These are phyloP conservation scores for Microvelia longipes DNA, from an alignment of 1,140 invertebrate species.

Conservation along the genomic window DNA sequence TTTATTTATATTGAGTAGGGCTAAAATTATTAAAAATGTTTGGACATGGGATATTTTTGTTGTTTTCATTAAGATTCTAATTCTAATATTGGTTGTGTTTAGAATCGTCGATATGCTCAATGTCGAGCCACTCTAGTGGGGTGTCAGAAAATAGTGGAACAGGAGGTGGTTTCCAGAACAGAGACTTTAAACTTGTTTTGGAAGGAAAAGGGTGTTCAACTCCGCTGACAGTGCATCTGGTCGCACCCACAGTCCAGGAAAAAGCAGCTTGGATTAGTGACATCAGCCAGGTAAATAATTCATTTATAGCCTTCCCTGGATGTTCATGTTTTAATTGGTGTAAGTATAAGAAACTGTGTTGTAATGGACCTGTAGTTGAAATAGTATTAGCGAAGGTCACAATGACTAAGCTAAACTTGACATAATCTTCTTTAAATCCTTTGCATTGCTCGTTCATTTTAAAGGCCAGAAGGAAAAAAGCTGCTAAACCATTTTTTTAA, in stretches of 20 bases:
- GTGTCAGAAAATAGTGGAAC: slow-evolving; percentile 34
- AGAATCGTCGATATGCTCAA: slow-evolving; percentile 42
- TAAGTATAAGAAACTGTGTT: not conserved
- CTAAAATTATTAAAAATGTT: no score
- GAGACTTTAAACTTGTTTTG: slow-evolving; percentile 77
- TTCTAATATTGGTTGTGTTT: no score
- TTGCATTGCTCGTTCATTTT: no score
- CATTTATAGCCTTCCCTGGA: no score
- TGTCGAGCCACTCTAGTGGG: slow-evolving; percentile 39
- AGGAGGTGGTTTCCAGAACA: slow-evolving; percentile 45
- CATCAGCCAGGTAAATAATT: slow-evolving; percentile 50
- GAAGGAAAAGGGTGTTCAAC: slow-evolving; percentile 49
- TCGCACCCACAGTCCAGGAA: slow-evolving; percentile 68
- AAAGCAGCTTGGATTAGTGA: slow-evolving; percentile 91
- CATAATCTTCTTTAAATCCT: no score
- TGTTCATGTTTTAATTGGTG: no score
- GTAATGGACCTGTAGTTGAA: not conserved
- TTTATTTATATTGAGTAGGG: no score
- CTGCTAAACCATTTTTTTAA: no score
- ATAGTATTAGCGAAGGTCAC: not conserved
- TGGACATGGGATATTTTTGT: no score
- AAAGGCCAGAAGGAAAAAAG: no score
- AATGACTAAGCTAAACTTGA: not conserved
- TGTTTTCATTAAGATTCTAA: no score
- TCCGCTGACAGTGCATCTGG: slow-evolving; percentile 51